Evolutionary conservation across 2,888 invertebrate species (phyloP).

Genomic region (Gastracanthus pulcherrimus): DNA sequence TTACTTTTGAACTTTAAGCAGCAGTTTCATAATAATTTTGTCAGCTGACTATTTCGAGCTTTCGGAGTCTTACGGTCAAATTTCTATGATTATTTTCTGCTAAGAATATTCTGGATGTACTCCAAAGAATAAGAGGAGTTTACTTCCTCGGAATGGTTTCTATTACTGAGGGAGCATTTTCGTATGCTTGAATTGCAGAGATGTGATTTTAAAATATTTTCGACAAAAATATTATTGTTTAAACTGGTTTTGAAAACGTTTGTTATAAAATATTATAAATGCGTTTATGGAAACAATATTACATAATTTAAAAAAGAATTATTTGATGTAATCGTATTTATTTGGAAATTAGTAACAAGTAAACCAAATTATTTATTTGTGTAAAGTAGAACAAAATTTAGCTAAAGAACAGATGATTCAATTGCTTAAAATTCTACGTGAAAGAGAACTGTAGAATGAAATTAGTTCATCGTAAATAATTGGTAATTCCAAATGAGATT

Average conservation of each 20-base stretch:
- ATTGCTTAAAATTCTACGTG: too few species aligned
- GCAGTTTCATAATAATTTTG: background rate
- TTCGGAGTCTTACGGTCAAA: slow-evolving; percentile 26
- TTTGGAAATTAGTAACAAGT: too few species aligned
- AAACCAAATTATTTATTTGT: too few species aligned
- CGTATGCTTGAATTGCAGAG: background rate
- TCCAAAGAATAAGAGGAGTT: slow-evolving; percentile 44
- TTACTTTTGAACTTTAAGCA: background rate
- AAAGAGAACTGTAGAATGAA: too few species aligned
- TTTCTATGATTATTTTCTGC: slow-evolving; percentile 29
- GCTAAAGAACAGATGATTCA: too few species aligned
- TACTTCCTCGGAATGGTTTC: slow-evolving; percentile 28
- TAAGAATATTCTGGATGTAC: slow-evolving; percentile 46
- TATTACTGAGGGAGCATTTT: slow-evolving; percentile 13
- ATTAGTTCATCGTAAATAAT: too few species aligned
- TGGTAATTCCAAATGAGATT: too few species aligned
- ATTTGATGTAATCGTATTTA: too few species aligned
- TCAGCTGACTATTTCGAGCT: background rate
- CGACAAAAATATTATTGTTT: background rate
- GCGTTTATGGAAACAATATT: too few species aligned
- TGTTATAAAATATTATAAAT: too few species aligned
- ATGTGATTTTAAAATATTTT: background rate
- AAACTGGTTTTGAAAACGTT: background rate
- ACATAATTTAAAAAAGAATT: too few species aligned
- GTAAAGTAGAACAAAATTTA: too few species aligned